Evolutionary conservation across 2,888 invertebrate genomes (phyloP).

Genomic region (Watsonalla cultraria): DNA sequence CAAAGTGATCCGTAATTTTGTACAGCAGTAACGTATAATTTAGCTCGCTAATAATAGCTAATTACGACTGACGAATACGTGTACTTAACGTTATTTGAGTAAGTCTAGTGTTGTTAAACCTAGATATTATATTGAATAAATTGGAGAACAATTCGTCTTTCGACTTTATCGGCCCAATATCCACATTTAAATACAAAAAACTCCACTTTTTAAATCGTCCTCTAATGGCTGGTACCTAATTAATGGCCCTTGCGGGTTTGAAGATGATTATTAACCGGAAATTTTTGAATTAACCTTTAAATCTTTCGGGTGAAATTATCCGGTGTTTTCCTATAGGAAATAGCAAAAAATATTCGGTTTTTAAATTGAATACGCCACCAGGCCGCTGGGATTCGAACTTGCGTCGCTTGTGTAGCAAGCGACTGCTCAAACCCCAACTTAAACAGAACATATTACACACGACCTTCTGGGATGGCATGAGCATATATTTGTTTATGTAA

Average conservation of each 20-base stretch:
- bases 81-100: not conserved
- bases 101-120: not conserved
- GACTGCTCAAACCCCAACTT: too few relatives aligned
- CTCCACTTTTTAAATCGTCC: slow-evolving; percentile 60
- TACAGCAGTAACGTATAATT: slow-evolving; percentile 27
- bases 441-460: too few relatives aligned
- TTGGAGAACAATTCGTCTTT: not conserved
- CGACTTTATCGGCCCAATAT: slow-evolving; percentile 19
- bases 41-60: slow-evolving; percentile 17
- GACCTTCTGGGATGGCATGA: too few relatives aligned
- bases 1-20: slow-evolving; percentile 20
- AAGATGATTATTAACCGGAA: slow-evolving; percentile 48
- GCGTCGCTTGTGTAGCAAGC: too few relatives aligned
- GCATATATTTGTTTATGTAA: too few relatives aligned
- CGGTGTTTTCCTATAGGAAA: not conserved
- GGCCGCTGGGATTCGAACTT: too few relatives aligned
- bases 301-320: not conserved
- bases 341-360: too few relatives aligned
- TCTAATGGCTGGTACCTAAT: slow-evolving; percentile 67
- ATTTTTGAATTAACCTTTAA: slow-evolving; percentile 37
- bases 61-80: not conserved
- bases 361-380: too few relatives aligned
- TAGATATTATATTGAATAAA: too few relatives aligned
- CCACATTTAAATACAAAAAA: slow-evolving; percentile 54
- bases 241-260: slow-evolving; percentile 59